Base-by-base conservation (phyloP, 2,113 vertebrate genomes). In the Eupsittula cactorum region DNA sequence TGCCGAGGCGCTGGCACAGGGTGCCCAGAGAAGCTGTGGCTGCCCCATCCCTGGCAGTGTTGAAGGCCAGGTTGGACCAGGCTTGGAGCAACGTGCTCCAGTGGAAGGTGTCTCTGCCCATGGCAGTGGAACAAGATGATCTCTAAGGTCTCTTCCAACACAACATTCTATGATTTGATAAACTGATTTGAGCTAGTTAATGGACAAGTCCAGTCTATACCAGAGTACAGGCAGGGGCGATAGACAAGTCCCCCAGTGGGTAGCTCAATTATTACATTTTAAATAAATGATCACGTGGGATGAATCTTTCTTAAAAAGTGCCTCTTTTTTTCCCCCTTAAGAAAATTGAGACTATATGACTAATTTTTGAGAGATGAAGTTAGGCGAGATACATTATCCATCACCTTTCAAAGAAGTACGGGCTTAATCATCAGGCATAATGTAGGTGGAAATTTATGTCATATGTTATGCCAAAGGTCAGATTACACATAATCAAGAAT, bases 401-500 rank as follows among this genome's bases (percentile, higher is more conserved):
- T 84, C 74, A 75, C 65, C 29, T 89, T 95, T 37, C 69, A 79
- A 49, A 91, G 94, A 23, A 87, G 69, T 35, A 52, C 0, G 0
- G 62, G 69, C 41, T 95, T 89, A 93, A 94, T 90, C 88, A 95
- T 49, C 81, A 77, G 70, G 68, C 37, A 71, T 82, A 93, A 93
- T 86, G 80, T 86, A 70, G 77, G 92, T 82, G 50, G 88, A 95
- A 95, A 95, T 94, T 91, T 89, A 84, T 94, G 95, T 92, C 69
- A 29, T 23, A 42, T 82, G 86, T 73, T 95, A 85, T 70, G 77
- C 89, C 92, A 95, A 94, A 94, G 91, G 91, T 96, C 92, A 93
- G 93, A 94, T 93, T 95, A 95, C 69, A 93, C 81, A 87, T 93
- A 95, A 94, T 94, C 88, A 93, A 93, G 53, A 85, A 92, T 70